A percentile compares a stretch with the other conserved stretches of the same genome.
Conservation (phyloP, 2,797 vertebrate genomes). For the Spinus pinus region DNA sequence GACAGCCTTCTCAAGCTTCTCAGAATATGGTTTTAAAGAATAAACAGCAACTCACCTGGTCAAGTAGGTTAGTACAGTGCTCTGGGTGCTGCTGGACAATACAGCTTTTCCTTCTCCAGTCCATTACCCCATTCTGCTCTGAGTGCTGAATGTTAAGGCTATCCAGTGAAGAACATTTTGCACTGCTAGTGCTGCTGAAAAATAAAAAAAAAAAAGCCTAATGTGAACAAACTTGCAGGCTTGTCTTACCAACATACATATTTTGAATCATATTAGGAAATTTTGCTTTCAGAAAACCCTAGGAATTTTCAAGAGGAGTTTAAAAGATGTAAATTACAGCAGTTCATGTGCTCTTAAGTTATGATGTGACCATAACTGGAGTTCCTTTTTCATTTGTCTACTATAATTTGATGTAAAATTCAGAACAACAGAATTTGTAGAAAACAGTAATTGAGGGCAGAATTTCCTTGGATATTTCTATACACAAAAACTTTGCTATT, state of each 20-base stretch:
- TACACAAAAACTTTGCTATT: background rate
- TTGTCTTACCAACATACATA: background rate
- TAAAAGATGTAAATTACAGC: background rate
- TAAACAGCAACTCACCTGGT: conserved; percentile 75
- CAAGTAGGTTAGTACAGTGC: conserved; percentile 68
- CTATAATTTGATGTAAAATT: background rate
- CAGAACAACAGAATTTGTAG: background rate
- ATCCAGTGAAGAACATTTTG: conserved; percentile 78
- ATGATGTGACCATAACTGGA: background rate
- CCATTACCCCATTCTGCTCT: conserved; percentile 82
- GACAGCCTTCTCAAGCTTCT: background rate
- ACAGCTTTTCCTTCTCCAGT: conserved; percentile 83
- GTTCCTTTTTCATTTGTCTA: background rate
- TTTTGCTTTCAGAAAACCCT: background rate
- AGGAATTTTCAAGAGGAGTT: background rate
- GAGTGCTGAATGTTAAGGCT: conserved; percentile 71
- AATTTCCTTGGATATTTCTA: background rate
- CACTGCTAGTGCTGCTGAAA: conserved; percentile 68
- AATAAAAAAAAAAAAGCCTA: background rate
- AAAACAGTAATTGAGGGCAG: background rate
- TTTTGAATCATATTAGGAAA: background rate
- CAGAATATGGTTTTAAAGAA: background rate
- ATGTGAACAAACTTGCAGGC: background rate
- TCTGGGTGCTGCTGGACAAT: conserved; percentile 74
- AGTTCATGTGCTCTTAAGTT: background rate